A percentile compares a stretch with the other conserved stretches of the same genome.
Conservation (phyloP, 2,113 vertebrate species). For the Stigmatopora argus region DNA sequence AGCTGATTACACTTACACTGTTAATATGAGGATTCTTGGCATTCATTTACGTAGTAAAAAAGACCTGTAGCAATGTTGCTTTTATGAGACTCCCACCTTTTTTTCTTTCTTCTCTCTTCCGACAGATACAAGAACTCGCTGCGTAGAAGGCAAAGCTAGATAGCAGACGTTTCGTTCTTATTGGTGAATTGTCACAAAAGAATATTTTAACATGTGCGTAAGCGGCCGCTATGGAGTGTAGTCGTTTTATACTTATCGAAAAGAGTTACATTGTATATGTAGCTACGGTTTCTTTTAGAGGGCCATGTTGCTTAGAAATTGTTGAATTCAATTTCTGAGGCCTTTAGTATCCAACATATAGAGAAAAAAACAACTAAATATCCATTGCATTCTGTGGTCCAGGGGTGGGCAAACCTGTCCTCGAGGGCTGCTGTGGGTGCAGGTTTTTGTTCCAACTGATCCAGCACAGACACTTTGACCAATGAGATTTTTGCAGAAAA, state of each 20-base stretch:
- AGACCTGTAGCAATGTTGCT: slow-evolving; percentile 33
- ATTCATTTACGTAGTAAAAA: slow-evolving; percentile 33
- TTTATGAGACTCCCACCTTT: slow-evolving; percentile 46
- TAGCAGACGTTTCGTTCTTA: slow-evolving; percentile 15
- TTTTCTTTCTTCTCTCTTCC: background rate
- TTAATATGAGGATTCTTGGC: slow-evolving; percentile 52
- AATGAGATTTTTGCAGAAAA: too few relatives aligned
- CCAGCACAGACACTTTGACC: too few relatives aligned
- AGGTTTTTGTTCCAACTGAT: too few relatives aligned
- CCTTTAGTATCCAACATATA: too few relatives aligned
- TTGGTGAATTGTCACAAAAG: background rate
- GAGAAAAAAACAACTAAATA: too few relatives aligned
- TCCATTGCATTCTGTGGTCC: too few relatives aligned
- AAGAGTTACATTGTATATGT: background rate
- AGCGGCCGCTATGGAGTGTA: background rate
- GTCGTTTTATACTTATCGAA: background rate
- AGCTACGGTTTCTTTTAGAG: too few relatives aligned
- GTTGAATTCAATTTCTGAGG: too few relatives aligned
- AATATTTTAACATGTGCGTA: background rate
- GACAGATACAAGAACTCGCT: slow-evolving; percentile 16
- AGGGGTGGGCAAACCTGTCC: too few relatives aligned
- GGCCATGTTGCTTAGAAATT: too few relatives aligned
- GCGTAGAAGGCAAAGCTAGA: slow-evolving; percentile 33
- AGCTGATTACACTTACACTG: slow-evolving; percentile 60
- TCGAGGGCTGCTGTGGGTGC: too few relatives aligned